Evolutionary conservation across 2,113 vertebrate genomes (phyloP).

Genomic region (Pandion haliaetus): DNA sequence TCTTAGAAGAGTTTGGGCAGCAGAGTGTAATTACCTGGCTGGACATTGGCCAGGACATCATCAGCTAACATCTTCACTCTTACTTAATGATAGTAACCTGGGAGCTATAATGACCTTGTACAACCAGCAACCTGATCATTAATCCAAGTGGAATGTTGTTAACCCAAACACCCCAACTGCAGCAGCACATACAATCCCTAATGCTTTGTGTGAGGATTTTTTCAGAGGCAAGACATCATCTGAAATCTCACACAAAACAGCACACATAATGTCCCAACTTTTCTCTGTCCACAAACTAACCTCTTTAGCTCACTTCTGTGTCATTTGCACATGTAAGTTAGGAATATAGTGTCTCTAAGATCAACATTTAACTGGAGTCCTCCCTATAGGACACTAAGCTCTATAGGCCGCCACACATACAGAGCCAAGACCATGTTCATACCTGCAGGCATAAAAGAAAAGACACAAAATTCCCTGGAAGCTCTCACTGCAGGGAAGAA

Average conservation of each 20-base stretch:
- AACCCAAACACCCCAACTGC: not conserved
- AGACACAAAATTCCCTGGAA: not conserved
- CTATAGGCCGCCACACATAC: not conserved
- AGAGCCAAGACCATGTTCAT: not conserved
- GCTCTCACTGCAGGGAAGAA: not conserved
- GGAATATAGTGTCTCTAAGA: not conserved
- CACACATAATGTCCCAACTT: not conserved
- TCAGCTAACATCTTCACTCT: not conserved
- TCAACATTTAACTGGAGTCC: not conserved
- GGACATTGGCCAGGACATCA: not conserved
- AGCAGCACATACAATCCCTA: not conserved
- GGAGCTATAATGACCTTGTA: not conserved
- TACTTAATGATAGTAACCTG: not conserved
- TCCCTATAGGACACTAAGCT: accelerated
- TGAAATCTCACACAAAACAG: not conserved
- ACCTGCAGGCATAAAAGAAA: not conserved
- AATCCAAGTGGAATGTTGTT: not conserved
- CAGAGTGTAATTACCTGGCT: not conserved
- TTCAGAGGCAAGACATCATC: not conserved
- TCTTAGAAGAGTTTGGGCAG: not conserved
- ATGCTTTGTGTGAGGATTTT: accelerated
- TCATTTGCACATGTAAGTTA: not conserved
- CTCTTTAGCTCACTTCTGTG: not conserved
- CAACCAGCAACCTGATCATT: not conserved
- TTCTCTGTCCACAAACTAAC: not conserved